Percentiles rank a stretch among this genome's conserved stretches.
These are phyloP conservation scores for Oegoconia quadripuncta DNA, from an alignment of 2,888 invertebrate genomes.

Conservation along the genomic window DNA sequence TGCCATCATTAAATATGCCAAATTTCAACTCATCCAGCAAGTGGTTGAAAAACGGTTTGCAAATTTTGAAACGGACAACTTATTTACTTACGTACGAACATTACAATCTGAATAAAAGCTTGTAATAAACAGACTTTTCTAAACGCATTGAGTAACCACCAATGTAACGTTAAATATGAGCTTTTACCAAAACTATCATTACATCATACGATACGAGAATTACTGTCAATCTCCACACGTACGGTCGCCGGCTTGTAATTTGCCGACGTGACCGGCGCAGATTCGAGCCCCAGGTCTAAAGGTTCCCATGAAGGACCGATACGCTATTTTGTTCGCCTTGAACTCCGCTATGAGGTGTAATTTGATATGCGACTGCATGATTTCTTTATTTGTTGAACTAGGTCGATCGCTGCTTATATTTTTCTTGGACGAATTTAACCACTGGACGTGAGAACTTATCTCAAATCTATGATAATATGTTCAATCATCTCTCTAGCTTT, in stretches of 20 bases:
- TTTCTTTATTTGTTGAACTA: conserved; percentile 30
- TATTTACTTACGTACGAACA: no score
- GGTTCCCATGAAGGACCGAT: conserved; percentile 36
- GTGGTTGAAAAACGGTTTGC: no score
- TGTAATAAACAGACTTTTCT: no score
- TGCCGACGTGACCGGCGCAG: conserved; percentile 37
- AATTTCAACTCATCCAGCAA: no score
- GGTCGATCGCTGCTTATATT: no score
- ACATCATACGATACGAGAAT: conserved; percentile 24
- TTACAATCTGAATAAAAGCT: background rate
- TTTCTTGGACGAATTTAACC: no score
- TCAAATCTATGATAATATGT: no score
- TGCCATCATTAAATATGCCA: no score
- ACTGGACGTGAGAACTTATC: no score
- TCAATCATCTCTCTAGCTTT: no score
- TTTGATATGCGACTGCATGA: conserved; percentile 22
- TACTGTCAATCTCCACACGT: conserved; percentile 47
- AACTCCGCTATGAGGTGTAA: conserved; percentile 22
- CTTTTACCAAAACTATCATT: conserved; percentile 28
- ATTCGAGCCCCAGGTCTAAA: conserved; percentile 29
- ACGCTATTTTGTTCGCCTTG: conserved; percentile 13
- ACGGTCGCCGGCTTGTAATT: conserved; percentile 58
- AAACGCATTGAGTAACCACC: conserved; percentile 11
- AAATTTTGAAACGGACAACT: no score
- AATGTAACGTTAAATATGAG: conserved; percentile 38